Conservation (phyloP, 2,888 invertebrate species). For the Cosmorhoe ocellata region DNA sequence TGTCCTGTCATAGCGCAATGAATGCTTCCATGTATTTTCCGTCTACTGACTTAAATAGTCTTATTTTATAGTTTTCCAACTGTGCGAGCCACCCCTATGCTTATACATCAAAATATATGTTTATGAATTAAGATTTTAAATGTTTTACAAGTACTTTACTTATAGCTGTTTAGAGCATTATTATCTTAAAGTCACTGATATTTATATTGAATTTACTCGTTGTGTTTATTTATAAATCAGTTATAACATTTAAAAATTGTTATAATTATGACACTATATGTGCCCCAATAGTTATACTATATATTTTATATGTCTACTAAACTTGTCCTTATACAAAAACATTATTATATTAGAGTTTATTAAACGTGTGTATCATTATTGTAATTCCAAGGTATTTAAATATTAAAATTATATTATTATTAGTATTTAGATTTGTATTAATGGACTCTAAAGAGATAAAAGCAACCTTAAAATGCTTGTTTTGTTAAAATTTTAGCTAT, state of each 20-base stretch:
- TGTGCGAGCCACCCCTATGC: background rate
- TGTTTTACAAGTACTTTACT: background rate
- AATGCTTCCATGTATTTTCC: too few species aligned
- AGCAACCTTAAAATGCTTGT: too few species aligned
- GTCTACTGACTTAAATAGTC: too few species aligned
- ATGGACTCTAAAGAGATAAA: too few species aligned
- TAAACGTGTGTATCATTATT: conserved; percentile 2
- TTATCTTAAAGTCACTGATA: background rate
- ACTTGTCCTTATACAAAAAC: conserved; percentile 4
- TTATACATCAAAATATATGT: too few species aligned
- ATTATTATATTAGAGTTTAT: conserved; percentile 8
- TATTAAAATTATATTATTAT: background rate
- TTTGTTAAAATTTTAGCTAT: background rate
- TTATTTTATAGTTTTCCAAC: too few species aligned
- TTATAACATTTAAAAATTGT: background rate
- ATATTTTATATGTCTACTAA: conserved; percentile 7
- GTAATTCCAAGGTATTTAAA: background rate
- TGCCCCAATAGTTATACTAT: conserved; percentile 15
- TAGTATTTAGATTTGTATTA: background rate
- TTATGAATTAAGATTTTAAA: background rate
- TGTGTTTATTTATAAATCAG: conserved; percentile 3
- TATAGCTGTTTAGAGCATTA: conserved; percentile 10
- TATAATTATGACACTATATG: conserved; percentile 9
- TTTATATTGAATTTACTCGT: conserved; percentile 7
- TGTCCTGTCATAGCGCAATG: too few species aligned